Conservation (phyloP, 1,140 invertebrate species). For the Habropoda laboriosa region DNA sequence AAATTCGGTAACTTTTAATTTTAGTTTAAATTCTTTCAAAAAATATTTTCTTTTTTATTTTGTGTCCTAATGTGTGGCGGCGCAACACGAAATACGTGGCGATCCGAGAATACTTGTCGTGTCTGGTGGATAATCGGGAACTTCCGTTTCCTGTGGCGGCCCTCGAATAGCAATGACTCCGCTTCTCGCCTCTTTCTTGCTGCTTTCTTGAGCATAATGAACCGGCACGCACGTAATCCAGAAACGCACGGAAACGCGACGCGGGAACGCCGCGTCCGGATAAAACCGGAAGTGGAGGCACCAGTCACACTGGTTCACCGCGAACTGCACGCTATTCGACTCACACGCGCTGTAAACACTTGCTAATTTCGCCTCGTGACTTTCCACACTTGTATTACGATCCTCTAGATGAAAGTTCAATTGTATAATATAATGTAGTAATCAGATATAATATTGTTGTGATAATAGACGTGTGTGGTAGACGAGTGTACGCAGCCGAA, state of each 20-base stretch:
- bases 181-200: constrained; percentile 52
- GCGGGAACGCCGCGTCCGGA: not conserved
- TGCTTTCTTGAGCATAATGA: constrained; percentile 43
- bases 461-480: too few relatives aligned
- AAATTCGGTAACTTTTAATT: too few relatives aligned
- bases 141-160: constrained; percentile 73
- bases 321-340: not conserved
- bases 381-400: not conserved
- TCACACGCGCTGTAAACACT: not conserved
- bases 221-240: constrained; percentile 31
- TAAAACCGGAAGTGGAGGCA: constrained; percentile 30
- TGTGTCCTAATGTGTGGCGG: too few relatives aligned
- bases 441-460: too few relatives aligned
- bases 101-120: constrained; percentile 59
- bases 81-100: constrained; percentile 40
- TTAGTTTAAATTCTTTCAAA: too few relatives aligned
- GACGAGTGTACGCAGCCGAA: too few relatives aligned
- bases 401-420: too few relatives aligned
- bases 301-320: not conserved
- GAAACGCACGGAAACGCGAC: constrained; percentile 35
- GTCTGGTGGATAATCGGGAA: constrained; percentile 69
- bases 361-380: not conserved
- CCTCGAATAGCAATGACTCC: constrained; percentile 74
- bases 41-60: too few relatives aligned
- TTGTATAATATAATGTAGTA: too few relatives aligned